phyloP scores from a whole-genome alignment of 1,140 invertebrate species.

The Listronotus bonariensis region DNA sequence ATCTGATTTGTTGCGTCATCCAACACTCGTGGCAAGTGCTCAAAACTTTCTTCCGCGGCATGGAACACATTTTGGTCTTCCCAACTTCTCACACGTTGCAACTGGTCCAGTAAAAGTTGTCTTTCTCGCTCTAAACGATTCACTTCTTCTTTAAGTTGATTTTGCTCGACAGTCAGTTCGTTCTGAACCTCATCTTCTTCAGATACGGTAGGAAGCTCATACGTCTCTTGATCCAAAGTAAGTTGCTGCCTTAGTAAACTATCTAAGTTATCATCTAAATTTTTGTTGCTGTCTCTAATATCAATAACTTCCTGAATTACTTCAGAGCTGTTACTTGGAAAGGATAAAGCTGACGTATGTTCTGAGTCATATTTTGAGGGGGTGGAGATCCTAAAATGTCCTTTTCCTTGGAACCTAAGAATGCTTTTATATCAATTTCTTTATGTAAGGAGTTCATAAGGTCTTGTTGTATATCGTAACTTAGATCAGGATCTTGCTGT shows the following conservation, averaged over 20 bases:
- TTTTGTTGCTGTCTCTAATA: neutral
- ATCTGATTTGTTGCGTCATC: constrained; percentile 26
- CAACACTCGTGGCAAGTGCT: neutral
- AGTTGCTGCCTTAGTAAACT: no score
- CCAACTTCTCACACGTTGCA: neutral
- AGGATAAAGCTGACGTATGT: neutral
- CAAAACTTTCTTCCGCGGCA: constrained; percentile 7
- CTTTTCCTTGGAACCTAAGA: no score
- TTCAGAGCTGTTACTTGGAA: constrained; percentile 12
- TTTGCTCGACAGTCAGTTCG: constrained; percentile 7
- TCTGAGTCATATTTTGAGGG: neutral
- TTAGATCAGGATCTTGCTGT: no score
- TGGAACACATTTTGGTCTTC: neutral
- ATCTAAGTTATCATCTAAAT: neutral
- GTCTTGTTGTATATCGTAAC: no score
- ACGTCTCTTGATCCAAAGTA: neutral
- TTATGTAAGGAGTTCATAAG: no score
- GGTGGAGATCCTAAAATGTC: no score
- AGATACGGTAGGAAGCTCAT: constrained; percentile 15
- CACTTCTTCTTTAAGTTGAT: neutral
- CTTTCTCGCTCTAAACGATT: constrained; percentile 6
- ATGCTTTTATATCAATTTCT: no score
- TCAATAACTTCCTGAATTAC: constrained; percentile 10
- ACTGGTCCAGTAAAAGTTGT: neutral
- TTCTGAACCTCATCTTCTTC: constrained; percentile 22